phyloP scores from a whole-genome alignment of 1,140 invertebrate species.

The Cylas formicarius region DNA sequence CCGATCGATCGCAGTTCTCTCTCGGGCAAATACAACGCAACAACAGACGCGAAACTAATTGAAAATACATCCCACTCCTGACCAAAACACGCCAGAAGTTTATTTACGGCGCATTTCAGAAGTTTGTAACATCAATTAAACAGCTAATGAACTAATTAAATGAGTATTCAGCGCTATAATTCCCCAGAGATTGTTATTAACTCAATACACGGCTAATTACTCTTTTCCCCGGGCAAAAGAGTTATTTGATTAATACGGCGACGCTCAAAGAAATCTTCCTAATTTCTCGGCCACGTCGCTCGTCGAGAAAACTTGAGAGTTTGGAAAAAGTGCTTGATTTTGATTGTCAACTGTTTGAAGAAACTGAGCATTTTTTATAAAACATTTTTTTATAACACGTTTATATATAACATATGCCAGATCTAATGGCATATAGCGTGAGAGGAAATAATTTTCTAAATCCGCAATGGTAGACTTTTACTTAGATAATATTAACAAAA shows the following conservation, averaged over 20 bases:
- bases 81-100: conserved; percentile 32
- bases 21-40: too few species aligned
- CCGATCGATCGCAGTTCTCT: too few species aligned
- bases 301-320: too few species aligned
- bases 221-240: conserved; percentile 33
- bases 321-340: too few species aligned
- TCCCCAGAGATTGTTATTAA: conserved; percentile 42
- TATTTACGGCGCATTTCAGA: conserved; percentile 33
- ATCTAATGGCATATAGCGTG: too few species aligned
- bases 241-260: conserved; percentile 32
- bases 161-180: conserved; percentile 43
- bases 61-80: conserved; percentile 24
- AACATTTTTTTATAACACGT: too few species aligned
- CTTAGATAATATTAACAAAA: too few species aligned
- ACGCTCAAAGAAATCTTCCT: conserved; percentile 22
- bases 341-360: too few species aligned
- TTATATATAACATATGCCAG: too few species aligned
- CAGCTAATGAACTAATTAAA: conserved; percentile 45
- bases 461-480: too few species aligned
- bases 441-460: too few species aligned
- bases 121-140: conserved; percentile 43
- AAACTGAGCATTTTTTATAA: too few species aligned
- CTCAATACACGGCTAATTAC: conserved; percentile 41
- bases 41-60: conserved; percentile 14
- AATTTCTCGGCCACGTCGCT: conserved; percentile 7